These are phyloP conservation scores for Meleagris gallopavo DNA, from an alignment of 2,113 vertebrate genomes.

Conservation along the genomic window DNA sequence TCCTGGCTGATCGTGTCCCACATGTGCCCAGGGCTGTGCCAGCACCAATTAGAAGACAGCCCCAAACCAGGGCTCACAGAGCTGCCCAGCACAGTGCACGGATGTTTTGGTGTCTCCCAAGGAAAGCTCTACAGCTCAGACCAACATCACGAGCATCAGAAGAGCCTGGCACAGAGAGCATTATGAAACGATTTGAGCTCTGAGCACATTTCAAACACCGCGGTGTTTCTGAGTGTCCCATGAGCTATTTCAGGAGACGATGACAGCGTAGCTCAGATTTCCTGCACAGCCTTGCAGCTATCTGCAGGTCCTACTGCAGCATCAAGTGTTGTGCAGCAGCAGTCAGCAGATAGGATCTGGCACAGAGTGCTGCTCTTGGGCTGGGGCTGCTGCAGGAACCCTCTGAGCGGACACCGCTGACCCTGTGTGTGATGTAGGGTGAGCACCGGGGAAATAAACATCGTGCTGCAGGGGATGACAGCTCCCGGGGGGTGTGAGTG, in stretches of 20 bases:
- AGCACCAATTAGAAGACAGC: too few relatives aligned
- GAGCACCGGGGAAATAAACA: background rate
- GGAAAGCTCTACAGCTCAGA: background rate
- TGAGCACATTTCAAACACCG: fast-evolving
- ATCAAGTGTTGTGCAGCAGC: background rate
- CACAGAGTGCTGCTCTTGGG: background rate
- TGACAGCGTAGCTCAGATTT: background rate
- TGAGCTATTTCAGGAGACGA: background rate
- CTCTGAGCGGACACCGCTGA: background rate
- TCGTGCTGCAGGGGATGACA: background rate
- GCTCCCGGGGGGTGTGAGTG: background rate
- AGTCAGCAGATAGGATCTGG: background rate
- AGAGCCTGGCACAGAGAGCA: background rate
- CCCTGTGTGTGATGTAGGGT: background rate
- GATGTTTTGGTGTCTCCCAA: background rate
- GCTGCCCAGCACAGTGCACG: background rate
- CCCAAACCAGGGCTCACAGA: background rate
- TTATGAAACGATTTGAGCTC: fast-evolving
- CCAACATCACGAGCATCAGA: background rate
- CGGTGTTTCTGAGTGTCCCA: fast-evolving
- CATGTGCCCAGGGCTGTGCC: background rate
- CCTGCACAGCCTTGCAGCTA: background rate
- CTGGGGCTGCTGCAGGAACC: background rate
- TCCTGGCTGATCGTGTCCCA: background rate
- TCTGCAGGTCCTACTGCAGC: fast-evolving